Evolutionary conservation across 92 coral and sea anemone genomes (phyloP).

Genomic region (Chrysogorgia sp.): DNA sequence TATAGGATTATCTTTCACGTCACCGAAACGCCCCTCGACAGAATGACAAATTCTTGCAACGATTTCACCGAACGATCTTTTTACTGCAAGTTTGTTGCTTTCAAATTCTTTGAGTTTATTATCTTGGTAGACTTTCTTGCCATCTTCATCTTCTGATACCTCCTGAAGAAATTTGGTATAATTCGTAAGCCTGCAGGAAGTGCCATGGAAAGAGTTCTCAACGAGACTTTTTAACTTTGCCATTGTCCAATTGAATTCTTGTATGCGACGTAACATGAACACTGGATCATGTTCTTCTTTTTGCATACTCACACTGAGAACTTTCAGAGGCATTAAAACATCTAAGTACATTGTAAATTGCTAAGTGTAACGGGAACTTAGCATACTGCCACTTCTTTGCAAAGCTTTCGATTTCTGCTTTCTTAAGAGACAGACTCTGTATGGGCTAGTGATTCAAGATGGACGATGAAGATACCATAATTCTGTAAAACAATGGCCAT

Average conservation of each 20-base stretch:
- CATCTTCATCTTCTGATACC: slow-evolving; percentile 8
- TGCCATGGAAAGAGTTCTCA: slow-evolving; percentile 3
- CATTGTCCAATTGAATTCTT: slow-evolving; percentile 34
- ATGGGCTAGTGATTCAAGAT: slow-evolving; percentile 9
- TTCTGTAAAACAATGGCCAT: slow-evolving; percentile 24
- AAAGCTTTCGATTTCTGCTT: slow-evolving; percentile 20
- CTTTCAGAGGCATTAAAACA: slow-evolving; percentile 10
- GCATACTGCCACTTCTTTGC: slow-evolving; percentile 13
- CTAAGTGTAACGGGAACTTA: neutral
- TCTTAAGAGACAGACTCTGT: slow-evolving; percentile 6
- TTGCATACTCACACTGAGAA: slow-evolving; percentile 7
- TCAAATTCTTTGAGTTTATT: slow-evolving; percentile 16
- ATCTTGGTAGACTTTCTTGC: slow-evolving; percentile 2
- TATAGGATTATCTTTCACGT: neutral
- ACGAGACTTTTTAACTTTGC: slow-evolving; percentile 11
- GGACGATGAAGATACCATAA: slow-evolving; percentile 13
- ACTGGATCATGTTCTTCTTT: slow-evolving; percentile 21
- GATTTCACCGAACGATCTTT: slow-evolving; percentile 18
- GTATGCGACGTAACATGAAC: slow-evolving; percentile 3
- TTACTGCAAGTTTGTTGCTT: slow-evolving; percentile 7
- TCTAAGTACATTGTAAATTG: slow-evolving; percentile 14
- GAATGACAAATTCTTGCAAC: slow-evolving; percentile 16
- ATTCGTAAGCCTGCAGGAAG: neutral
- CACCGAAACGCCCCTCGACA: slow-evolving; percentile 13
- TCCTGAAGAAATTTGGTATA: slow-evolving; percentile 16